Evolutionary conservation across 2,113 vertebrate genomes (phyloP).

Genomic region (Perognathus longimembris): DNA sequence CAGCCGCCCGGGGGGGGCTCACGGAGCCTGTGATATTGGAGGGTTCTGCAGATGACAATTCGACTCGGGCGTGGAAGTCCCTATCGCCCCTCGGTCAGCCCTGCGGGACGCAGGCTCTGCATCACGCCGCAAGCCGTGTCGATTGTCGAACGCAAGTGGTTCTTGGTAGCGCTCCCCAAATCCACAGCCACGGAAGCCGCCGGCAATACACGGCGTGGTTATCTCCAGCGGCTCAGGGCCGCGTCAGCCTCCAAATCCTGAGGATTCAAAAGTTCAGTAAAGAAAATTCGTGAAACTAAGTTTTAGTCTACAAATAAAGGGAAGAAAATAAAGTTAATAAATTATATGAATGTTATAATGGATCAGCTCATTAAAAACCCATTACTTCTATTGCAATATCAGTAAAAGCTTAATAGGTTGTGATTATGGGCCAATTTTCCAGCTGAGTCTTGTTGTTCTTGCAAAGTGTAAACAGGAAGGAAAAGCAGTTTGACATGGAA

Average conservation of each 20-base stretch:
- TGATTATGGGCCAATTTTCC: conserved; percentile 82
- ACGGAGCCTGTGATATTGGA: too few species aligned
- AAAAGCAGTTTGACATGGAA: conserved; percentile 68
- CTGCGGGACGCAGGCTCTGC: too few species aligned
- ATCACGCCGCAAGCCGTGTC: too few species aligned
- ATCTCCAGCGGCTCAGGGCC: background rate
- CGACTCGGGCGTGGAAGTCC: background rate
- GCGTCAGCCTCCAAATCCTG: background rate
- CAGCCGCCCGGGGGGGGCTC: background rate
- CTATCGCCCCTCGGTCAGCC: background rate
- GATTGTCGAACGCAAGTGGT: background rate
- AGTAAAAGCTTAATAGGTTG: conserved; percentile 83
- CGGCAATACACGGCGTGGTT: background rate
- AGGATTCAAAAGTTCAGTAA: conserved; percentile 45
- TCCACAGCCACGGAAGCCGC: too few species aligned
- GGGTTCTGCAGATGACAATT: background rate
- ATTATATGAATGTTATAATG: conserved; percentile 81
- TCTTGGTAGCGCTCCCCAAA: background rate
- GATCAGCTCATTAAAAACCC: conserved; percentile 81
- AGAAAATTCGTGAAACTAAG: conserved; percentile 55
- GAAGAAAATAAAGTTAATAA: conserved; percentile 75
- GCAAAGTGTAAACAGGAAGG: conserved; percentile 78
- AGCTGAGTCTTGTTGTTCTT: conserved; percentile 77
- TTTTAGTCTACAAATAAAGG: conserved; percentile 63
- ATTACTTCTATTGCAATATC: conserved; percentile 81